Evolutionary conservation across 2,113 vertebrate species (phyloP).

Genomic region (Callorhinus ursinus): DNA sequence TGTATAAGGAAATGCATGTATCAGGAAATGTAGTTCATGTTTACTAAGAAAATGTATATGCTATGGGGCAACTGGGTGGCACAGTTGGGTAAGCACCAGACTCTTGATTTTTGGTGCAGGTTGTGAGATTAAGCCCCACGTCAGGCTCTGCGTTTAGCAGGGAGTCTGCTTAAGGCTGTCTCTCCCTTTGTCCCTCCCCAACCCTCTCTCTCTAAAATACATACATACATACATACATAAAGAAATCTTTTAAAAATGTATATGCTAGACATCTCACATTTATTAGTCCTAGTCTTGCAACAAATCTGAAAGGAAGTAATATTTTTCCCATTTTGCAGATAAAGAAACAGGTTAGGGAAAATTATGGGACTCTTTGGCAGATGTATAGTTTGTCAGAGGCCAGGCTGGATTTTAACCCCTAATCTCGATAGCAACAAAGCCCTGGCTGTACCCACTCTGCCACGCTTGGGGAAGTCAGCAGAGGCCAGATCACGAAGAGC

Average conservation of each 20-base stretch:
- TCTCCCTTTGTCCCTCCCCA: background rate
- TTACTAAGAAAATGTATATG: background rate
- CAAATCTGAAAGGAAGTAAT: background rate
- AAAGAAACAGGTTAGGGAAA: background rate
- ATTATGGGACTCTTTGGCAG: background rate
- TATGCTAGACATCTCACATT: background rate
- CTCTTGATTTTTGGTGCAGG: background rate
- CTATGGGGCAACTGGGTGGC: background rate
- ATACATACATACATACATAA: background rate
- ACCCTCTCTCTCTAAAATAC: background rate
- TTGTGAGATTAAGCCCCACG: background rate
- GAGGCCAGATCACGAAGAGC: background rate
- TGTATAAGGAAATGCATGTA: too few relatives aligned
- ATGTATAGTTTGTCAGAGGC: background rate
- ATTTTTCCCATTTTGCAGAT: background rate
- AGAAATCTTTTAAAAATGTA: background rate
- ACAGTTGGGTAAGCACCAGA: background rate
- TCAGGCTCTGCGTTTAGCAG: background rate
- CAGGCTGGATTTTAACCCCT: background rate
- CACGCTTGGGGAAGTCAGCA: background rate
- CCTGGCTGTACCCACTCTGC: background rate
- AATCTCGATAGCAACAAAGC: background rate
- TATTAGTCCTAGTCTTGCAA: background rate
- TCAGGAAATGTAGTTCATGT: background rate
- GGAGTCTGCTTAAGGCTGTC: background rate